Evolutionary conservation across 2,888 invertebrate species (phyloP).

Genomic region (Scaeva pyrastri): DNA sequence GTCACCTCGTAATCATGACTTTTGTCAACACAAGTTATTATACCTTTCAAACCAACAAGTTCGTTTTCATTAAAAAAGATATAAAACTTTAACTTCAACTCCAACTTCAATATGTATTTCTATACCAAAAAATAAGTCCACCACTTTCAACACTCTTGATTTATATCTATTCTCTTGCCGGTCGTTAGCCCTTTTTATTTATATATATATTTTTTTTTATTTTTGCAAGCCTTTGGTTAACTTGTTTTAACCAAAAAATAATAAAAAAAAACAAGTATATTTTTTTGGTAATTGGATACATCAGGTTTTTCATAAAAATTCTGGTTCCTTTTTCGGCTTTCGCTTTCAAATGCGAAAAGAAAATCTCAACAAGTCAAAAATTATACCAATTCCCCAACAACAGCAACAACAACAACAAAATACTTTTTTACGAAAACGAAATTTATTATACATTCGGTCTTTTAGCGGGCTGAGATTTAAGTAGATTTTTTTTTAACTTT

Average conservation of each 20-base stretch:
- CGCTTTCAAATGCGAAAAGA: slow-evolving; percentile 66
- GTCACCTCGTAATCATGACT: not conserved
- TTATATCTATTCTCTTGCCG: slow-evolving; percentile 57
- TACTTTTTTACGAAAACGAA: slow-evolving; percentile 15
- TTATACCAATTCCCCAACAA: not conserved
- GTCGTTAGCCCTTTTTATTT: slow-evolving; percentile 60
- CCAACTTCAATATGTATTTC: not conserved
- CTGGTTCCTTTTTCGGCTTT: slow-evolving; percentile 66
- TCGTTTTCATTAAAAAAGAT: slow-evolving; percentile 1
- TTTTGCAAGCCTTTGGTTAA: slow-evolving; percentile 40
- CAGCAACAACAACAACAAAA: slow-evolving; percentile 12
- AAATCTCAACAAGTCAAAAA: slow-evolving; percentile 38
- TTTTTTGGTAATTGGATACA: slow-evolving; percentile 72
- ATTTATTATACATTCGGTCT: slow-evolving; percentile 52
- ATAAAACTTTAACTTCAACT: not conserved
- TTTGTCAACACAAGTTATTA: not conserved
- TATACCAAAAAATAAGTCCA: slow-evolving; percentile 1
- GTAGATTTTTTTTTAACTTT: slow-evolving; percentile 1
- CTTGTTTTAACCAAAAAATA: slow-evolving; percentile 61
- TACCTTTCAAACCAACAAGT: not conserved
- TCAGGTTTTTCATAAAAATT: slow-evolving; percentile 47
- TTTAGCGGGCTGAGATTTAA: slow-evolving; percentile 44
- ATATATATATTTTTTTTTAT: not conserved
- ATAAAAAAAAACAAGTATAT: not conserved
- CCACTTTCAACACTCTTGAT: slow-evolving; percentile 46